Percentiles rank a stretch among this genome's conserved stretches.
Evolutionary conservation across 2,888 invertebrate genomes (phyloP).

Genomic region (Scaptomyza cyrtandrae): DNA sequence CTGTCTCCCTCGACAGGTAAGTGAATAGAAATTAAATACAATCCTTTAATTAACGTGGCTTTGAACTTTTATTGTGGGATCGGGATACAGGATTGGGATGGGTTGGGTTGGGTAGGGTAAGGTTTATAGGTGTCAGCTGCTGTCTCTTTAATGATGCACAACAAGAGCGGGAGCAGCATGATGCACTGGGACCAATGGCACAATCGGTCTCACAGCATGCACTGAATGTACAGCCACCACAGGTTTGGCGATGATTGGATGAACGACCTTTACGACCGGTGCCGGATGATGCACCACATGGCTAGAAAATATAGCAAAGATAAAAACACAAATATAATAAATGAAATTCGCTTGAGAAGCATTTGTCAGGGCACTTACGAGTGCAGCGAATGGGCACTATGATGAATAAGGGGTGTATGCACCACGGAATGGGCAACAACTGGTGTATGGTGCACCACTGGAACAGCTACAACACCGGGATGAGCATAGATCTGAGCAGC

Average conservation of each 20-base stretch:
- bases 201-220: conserved; percentile 70
- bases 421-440: conserved; percentile 67
- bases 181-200: conserved; percentile 82
- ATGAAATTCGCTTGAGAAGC: not conserved
- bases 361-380: conserved; percentile 65
- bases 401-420: conserved; percentile 75
- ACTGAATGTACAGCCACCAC: conserved; percentile 68
- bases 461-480: conserved; percentile 83
- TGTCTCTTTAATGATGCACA: conserved; percentile 78
- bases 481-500: conserved; percentile 76
- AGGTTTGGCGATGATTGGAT: conserved; percentile 76
- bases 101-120: conserved; percentile 10
- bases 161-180: conserved; percentile 81
- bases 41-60: conserved; percentile 53
- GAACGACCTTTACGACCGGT: conserved; percentile 78
- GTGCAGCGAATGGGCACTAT: conserved; percentile 81
- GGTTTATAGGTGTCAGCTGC: not conserved
- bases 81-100: conserved; percentile 17
- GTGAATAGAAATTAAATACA: conserved; percentile 71
- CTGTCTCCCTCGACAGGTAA: conserved; percentile 97
- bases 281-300: conserved; percentile 84
- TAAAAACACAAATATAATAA: not conserved
- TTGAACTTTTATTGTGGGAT: conserved; percentile 67
- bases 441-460: conserved; percentile 74
- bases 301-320: conserved; percentile 36